These are phyloP conservation scores for Deilephila porcellus DNA, from an alignment of 2,888 invertebrate genomes.

Conservation along the genomic window DNA sequence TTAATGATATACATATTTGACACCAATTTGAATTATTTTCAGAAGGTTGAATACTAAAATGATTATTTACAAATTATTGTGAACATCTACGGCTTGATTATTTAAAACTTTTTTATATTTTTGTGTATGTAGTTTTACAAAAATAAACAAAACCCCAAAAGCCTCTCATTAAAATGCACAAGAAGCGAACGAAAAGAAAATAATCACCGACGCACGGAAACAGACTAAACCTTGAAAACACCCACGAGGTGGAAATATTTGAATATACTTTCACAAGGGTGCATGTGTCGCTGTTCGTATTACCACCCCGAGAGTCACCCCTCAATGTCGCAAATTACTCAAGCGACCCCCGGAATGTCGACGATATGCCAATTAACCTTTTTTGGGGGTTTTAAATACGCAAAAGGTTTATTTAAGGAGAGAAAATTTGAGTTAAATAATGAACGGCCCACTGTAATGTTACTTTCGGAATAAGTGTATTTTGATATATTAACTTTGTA, in stretches of 20 bases:
- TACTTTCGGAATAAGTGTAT: too few relatives aligned
- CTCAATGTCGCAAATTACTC: constrained; percentile 1
- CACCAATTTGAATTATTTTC: too few relatives aligned
- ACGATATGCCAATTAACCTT: constrained; percentile 8
- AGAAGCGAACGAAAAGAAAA: background rate
- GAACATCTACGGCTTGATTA: too few relatives aligned
- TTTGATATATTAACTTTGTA: too few relatives aligned
- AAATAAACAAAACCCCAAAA: background rate
- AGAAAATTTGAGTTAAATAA: background rate
- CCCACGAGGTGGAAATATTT: background rate
- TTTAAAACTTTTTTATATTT: background rate
- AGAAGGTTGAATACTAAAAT: too few relatives aligned
- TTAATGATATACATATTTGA: too few relatives aligned
- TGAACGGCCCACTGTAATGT: background rate
- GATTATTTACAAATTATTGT: too few relatives aligned
- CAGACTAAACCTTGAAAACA: background rate
- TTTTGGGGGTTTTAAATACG: background rate
- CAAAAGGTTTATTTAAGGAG: constrained; percentile 5
- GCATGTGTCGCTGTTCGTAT: background rate
- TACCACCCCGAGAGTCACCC: background rate
- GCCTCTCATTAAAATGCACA: background rate
- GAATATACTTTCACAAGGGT: background rate
- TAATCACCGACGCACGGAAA: background rate
- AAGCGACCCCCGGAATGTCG: background rate
- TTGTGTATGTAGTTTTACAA: background rate